Conservation (phyloP, 2,888 invertebrate species). For the Cyclophora albipunctata region DNA sequence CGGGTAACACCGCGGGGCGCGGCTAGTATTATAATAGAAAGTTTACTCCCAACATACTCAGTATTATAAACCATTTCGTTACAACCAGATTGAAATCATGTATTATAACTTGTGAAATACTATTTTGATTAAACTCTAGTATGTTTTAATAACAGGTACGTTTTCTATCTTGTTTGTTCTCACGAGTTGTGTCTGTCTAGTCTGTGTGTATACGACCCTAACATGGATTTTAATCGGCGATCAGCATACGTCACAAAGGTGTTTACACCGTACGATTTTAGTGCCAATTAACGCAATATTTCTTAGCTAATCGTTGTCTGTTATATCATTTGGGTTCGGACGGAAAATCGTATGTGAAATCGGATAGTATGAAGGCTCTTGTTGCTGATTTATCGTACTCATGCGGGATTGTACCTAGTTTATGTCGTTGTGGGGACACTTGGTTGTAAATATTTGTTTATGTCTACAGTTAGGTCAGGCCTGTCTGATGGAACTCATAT, state of each 20-base stretch:
- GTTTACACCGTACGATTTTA: no score
- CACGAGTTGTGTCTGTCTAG: slow-evolving; percentile 51
- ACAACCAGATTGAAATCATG: no score
- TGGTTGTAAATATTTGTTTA: neutral
- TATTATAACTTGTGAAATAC: no score
- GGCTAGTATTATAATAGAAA: no score
- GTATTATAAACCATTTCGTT: no score
- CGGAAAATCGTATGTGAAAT: no score
- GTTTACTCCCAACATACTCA: no score
- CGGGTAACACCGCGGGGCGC: no score
- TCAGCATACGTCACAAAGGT: slow-evolving; percentile 29
- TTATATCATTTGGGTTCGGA: no score
- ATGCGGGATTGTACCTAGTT: slow-evolving; percentile 9
- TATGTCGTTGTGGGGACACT: neutral
- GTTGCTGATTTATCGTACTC: slow-evolving; percentile 49
- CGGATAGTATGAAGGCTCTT: no score
- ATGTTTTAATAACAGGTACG: slow-evolving; percentile 25
- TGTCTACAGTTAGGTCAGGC: neutral
- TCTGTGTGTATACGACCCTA: slow-evolving; percentile 31
- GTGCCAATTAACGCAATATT: no score
- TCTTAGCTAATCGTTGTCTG: no score
- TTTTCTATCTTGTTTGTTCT: slow-evolving; percentile 45
- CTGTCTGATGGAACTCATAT: neutral
- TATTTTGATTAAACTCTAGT: neutral
- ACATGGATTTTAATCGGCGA: slow-evolving; percentile 61